Conservation (phyloP, 1,140 invertebrate species). For the Condylostylus longicornis region DNA sequence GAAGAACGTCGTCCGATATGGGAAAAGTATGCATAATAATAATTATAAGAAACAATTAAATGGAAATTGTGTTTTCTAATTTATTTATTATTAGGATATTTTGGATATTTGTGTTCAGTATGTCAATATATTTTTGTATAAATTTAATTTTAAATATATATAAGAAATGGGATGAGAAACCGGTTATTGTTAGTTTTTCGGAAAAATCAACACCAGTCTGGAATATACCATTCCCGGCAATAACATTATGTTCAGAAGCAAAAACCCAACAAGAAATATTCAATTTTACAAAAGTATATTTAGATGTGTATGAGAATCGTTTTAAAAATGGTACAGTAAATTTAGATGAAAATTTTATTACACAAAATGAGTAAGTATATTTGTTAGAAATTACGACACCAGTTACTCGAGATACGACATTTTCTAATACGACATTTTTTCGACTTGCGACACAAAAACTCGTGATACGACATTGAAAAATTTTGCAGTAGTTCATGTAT, state of each 20-base stretch:
- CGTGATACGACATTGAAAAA: no score
- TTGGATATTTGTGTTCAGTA: constrained; percentile 24
- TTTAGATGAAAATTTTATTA: no score
- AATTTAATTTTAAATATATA: constrained; percentile 40
- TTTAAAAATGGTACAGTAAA: no score
- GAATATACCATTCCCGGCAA: constrained; percentile 44
- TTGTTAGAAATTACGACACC: no score
- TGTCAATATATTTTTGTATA: constrained; percentile 25
- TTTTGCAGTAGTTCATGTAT: no score
- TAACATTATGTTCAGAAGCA: constrained; percentile 46
- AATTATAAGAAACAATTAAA: background rate
- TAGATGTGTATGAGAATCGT: no score
- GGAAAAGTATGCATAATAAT: constrained; percentile 20
- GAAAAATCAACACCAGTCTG: constrained; percentile 42
- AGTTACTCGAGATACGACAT: no score
- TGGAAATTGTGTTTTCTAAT: background rate
- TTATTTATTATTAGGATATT: constrained; percentile 16
- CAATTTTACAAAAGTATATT: constrained; percentile 39
- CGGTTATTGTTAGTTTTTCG: constrained; percentile 46
- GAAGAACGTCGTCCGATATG: constrained; percentile 28
- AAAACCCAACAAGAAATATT: constrained; percentile 38
- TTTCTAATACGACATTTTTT: no score
- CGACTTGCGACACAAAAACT: no score
- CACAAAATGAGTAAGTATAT: no score
- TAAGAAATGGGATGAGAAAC: constrained; percentile 43